phyloP scores from a whole-genome alignment of 2,888 invertebrate genomes.

The Morpho helenor region DNA sequence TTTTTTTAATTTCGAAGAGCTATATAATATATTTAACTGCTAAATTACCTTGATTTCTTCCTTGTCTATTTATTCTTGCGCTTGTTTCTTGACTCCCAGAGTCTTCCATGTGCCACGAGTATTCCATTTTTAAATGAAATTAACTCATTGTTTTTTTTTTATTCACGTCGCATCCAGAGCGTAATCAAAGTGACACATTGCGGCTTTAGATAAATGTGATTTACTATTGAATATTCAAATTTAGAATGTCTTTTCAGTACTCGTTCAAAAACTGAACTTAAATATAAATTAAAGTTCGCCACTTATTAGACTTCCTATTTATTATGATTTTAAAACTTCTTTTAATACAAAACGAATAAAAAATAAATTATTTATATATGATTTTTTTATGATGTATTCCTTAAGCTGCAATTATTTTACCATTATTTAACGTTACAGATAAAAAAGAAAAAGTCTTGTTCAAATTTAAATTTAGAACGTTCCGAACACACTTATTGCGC shows the following conservation, averaged over 20 bases:
- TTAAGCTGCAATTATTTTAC: no score
- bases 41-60: constrained; percentile 50
- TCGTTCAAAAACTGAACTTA: background rate
- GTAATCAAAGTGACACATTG: constrained; percentile 39
- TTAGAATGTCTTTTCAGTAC: background rate
- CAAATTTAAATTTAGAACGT: constrained; percentile 9
- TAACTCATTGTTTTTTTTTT: constrained; percentile 28
- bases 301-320: no score
- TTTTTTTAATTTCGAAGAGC: background rate
- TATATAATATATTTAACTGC: no score
- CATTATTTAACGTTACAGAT: background rate
- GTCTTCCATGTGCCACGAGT: constrained; percentile 71
- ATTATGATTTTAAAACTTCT: no score
- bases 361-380: no score
- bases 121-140: constrained; percentile 60
- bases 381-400: no score
- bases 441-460: background rate
- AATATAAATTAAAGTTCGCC: background rate
- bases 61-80: constrained; percentile 43
- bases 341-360: no score
- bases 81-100: constrained; percentile 48
- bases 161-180: constrained; percentile 42
- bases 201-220: constrained; percentile 2
- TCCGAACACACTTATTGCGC: constrained; percentile 1
- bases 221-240: background rate